phyloP scores from a whole-genome alignment of 2,888 invertebrate species.

The Nomada ruficornis region DNA sequence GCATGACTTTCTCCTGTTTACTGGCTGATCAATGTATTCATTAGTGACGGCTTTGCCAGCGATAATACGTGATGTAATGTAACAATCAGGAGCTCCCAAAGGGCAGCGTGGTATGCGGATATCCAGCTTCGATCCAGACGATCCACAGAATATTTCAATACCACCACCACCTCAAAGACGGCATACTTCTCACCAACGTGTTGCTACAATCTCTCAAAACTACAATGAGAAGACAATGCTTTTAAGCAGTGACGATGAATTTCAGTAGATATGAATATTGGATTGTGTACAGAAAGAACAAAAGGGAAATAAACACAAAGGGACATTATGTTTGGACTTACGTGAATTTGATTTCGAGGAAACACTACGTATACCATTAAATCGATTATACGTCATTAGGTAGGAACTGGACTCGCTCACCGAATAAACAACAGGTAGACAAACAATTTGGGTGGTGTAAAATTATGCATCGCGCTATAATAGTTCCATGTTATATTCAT shows the following conservation, averaged over 20 bases:
- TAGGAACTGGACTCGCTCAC: conserved; percentile 67
- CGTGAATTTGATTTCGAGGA: conserved; percentile 47
- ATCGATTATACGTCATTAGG: conserved; percentile 59
- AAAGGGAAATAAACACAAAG: neutral
- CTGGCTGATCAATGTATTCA: conserved; percentile 33
- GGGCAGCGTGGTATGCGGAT: conserved; percentile 88
- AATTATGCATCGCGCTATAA: conserved; percentile 51
- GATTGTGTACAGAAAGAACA: conserved; percentile 36
- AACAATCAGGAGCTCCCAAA: conserved; percentile 86
- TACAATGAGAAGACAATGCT: conserved; percentile 98
- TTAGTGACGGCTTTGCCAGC: conserved; percentile 39
- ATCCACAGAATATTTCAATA: conserved; percentile 85
- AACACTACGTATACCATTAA: conserved; percentile 41
- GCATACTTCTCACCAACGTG: conserved; percentile 88
- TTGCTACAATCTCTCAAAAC: conserved; percentile 92
- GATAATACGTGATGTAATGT: conserved; percentile 70
- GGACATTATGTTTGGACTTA: conserved; percentile 49
- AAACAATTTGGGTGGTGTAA: conserved; percentile 42
- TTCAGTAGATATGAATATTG: conserved; percentile 87
- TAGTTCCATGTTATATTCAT: conserved; percentile 77
- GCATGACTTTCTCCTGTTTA: conserved; percentile 46
- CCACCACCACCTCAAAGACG: conserved; percentile 81
- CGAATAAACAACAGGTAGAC: conserved; percentile 51
- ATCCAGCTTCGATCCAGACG: conserved; percentile 89
- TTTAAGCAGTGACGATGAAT: conserved; percentile 97